Evolutionary conservation across 2,888 invertebrate species (phyloP), one percentile per base, ranked within the genome.

Genomic region (Cotesia congregata): DNA sequence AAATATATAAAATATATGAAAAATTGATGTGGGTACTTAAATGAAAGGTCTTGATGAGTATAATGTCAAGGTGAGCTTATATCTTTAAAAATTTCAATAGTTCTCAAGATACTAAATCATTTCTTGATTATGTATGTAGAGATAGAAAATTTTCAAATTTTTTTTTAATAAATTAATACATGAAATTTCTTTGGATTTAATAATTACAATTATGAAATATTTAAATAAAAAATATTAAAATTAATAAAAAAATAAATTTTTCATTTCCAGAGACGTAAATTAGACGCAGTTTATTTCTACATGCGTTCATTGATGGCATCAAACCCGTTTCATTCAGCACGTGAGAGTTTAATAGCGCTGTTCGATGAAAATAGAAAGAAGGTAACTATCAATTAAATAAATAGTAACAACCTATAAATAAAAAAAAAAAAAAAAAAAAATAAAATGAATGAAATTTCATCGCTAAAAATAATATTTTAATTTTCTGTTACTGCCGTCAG

Each of bases 211-310:
- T n/a, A n/a, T n/a, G n/a, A n/a, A 30, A 30, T 3, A 30, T 30
- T 30, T 30, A 3, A 30, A 30, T 30, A 30, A 30, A 30, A 30
- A 30, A 30, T 30, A 30, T 30, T 30, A 30, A 30, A 30, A 30
- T 30, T 30, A 3, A 30, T 59, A 15, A 67, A 71, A 69, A 20
- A 39, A 72, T 77, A 15, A 70, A 62, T 70, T 79, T 82, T 82
- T 83, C n/a, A 85, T 76, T 92, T 93, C 72, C 91, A 98, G 97
- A 94, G 95, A 90, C 93, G 97, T 86, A 97, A 96, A 91, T 91
- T 98, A 81, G 98, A 98, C 90, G 97, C 98, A n/a, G 96, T 98
- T 5, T 98, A 98, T 90, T 98, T 96, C 90, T 98, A 97, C 88
- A 97, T 97, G 95, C 93, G 98, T 84, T 97, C 98, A 90, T 91